Conservation (phyloP, 2,888 invertebrate species). For the Limnephilus auricula region DNA sequence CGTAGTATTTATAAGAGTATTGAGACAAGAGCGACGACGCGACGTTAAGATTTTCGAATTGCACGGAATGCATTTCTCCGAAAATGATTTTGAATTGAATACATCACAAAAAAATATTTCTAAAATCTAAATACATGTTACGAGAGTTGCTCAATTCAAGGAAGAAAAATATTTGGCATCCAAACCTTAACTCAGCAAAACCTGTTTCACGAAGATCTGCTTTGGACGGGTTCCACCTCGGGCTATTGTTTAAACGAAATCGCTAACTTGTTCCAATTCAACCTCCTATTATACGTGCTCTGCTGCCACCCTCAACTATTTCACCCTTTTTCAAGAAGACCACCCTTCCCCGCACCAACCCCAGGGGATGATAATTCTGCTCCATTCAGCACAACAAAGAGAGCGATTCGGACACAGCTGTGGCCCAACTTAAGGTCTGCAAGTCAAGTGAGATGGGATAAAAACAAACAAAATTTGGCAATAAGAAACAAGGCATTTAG, state of each 20-base stretch:
- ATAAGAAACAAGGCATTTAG: background rate
- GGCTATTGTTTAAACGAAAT: constrained; percentile 63
- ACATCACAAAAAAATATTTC: background rate
- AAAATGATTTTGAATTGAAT: no score
- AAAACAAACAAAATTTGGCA: constrained; percentile 2
- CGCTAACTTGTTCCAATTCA: constrained; percentile 63
- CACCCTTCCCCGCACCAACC: constrained; percentile 43
- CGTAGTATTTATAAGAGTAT: no score
- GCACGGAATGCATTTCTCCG: background rate
- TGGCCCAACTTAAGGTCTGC: background rate
- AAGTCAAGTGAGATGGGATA: constrained; percentile 11
- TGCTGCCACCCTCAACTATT: constrained; percentile 53
- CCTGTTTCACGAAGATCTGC: constrained; percentile 15
- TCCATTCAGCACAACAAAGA: constrained; percentile 56
- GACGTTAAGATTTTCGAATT: no score
- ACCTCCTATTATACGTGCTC: constrained; percentile 58
- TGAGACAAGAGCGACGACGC: no score
- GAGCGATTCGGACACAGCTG: constrained; percentile 33
- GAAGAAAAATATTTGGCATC: background rate
- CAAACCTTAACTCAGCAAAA: constrained; percentile 13
- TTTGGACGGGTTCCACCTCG: constrained; percentile 43
- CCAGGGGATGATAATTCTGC: constrained; percentile 61
- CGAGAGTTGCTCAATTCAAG: background rate
- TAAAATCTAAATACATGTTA: background rate
- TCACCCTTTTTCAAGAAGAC: constrained; percentile 52